These are phyloP conservation scores for Drosophila parabipectinata DNA, from an alignment of 1,140 invertebrate genomes.

Conservation along the genomic window DNA sequence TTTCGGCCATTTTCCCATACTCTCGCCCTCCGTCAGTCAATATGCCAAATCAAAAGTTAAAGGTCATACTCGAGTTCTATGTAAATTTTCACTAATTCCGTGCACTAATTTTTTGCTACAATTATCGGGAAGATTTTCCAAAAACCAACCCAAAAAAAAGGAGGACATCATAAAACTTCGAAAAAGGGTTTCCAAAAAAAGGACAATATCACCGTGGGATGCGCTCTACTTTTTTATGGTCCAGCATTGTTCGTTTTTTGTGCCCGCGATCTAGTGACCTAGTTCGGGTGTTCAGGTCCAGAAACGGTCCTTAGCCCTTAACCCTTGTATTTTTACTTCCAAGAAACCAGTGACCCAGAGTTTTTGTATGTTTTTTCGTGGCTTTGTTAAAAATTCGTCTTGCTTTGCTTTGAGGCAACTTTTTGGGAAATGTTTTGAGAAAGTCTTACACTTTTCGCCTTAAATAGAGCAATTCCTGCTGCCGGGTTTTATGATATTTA, in stretches of 20 bases:
- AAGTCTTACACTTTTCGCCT: conserved; percentile 36
- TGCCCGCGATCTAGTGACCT: conserved; percentile 57
- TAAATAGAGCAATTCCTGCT: conserved; percentile 45
- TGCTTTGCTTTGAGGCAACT: conserved; percentile 68
- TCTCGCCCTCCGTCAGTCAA: conserved; percentile 46
- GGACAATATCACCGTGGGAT: conserved; percentile 48
- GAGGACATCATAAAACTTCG: conserved; percentile 30
- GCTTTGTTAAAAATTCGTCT: conserved; percentile 57
- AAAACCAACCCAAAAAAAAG: conserved; percentile 31
- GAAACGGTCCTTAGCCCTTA: conserved; percentile 20
- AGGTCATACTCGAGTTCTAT: conserved; percentile 68
- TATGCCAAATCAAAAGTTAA: conserved; percentile 81
- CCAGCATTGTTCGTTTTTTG: conserved; percentile 64
- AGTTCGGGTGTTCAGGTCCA: conserved; percentile 63
- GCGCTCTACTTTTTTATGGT: conserved; percentile 77
- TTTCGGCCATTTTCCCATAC: conserved; percentile 9
- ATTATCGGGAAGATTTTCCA: conserved; percentile 29
- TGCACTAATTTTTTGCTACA: conserved; percentile 79
- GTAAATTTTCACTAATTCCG: conserved; percentile 41
- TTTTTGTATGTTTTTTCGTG: conserved; percentile 23
- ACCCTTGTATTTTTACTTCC: conserved; percentile 12
- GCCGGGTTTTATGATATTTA: conserved; percentile 63
- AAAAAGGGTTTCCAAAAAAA: conserved; percentile 12
- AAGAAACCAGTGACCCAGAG: not conserved
- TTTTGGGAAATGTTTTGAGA: conserved; percentile 44